Percentiles rank a stretch among this genome's conserved stretches.
Conservation (phyloP, 2,797 vertebrate genomes). For the Pseudochromis fuscus region DNA sequence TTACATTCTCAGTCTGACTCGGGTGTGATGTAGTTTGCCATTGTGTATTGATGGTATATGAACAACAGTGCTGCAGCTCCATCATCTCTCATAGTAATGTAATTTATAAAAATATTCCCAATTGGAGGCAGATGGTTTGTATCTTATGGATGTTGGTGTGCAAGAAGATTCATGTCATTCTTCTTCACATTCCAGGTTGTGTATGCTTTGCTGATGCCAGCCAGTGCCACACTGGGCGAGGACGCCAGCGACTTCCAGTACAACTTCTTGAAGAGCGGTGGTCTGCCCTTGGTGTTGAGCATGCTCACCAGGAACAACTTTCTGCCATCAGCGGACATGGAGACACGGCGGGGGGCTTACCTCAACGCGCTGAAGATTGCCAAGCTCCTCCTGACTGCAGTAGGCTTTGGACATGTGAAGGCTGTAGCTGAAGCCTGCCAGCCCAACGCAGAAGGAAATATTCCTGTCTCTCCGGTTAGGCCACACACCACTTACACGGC, state of each 20-base stretch:
- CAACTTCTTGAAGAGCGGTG: conserved; percentile 98
- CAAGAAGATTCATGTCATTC: background rate
- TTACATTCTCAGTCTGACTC: background rate
- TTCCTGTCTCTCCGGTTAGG: conserved; percentile 93
- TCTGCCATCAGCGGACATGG: conserved; percentile 97
- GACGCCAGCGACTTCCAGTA: conserved; percentile 99
- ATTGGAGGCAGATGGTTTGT: background rate
- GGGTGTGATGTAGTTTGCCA: background rate
- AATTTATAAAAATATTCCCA: no score
- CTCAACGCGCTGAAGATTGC: conserved; percentile 98
- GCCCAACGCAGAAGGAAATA: conserved; percentile 93
- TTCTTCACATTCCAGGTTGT: conserved; percentile 88
- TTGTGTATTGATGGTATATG: background rate
- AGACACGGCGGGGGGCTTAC: conserved; percentile 97
- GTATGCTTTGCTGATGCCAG: conserved; percentile 99
- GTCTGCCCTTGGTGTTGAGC: conserved; percentile 95
- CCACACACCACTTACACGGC: background rate
- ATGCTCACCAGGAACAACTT: conserved; percentile 99
- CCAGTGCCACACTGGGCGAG: conserved; percentile 96
- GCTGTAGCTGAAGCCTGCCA: conserved; percentile 99
- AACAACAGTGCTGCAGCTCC: background rate
- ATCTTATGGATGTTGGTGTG: background rate
- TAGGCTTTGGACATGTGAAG: conserved; percentile 97
- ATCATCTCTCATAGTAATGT: no score
- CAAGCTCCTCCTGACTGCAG: conserved; percentile 95